Evolutionary conservation across 2,888 invertebrate species (phyloP).

Genomic region (Acrobasis consociella): DNA sequence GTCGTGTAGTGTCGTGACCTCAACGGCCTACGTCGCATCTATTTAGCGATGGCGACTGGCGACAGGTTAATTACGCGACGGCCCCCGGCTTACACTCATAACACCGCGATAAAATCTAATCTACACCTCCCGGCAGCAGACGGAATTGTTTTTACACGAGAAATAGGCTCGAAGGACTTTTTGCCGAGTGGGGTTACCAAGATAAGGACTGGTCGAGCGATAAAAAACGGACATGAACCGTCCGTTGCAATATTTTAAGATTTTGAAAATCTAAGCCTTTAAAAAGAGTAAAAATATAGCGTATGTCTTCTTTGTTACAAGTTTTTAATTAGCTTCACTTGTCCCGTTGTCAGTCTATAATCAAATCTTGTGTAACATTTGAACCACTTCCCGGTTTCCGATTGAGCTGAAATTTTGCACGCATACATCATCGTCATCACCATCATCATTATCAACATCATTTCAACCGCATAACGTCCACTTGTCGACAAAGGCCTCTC

Average conservation of each 20-base stretch:
- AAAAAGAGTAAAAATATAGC: background rate
- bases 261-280: no score
- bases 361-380: no score
- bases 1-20: background rate
- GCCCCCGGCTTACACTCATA: constrained; percentile 13
- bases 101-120: constrained; percentile 22
- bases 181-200: background rate
- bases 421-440: no score
- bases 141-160: constrained; percentile 6
- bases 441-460: no score
- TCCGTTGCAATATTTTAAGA: no score
- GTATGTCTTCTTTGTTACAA: no score
- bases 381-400: no score
- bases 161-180: background rate
- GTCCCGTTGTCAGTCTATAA: no score
- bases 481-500: no score
- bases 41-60: constrained; percentile 40
- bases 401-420: no score
- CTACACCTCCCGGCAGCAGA: constrained; percentile 8
- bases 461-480: no score
- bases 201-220: background rate
- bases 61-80: constrained; percentile 43
- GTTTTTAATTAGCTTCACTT: no score
- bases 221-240: background rate
- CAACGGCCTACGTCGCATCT: constrained; percentile 31